Conservation (phyloP, 2,888 invertebrate species). For the Dynastes hyllus region DNA sequence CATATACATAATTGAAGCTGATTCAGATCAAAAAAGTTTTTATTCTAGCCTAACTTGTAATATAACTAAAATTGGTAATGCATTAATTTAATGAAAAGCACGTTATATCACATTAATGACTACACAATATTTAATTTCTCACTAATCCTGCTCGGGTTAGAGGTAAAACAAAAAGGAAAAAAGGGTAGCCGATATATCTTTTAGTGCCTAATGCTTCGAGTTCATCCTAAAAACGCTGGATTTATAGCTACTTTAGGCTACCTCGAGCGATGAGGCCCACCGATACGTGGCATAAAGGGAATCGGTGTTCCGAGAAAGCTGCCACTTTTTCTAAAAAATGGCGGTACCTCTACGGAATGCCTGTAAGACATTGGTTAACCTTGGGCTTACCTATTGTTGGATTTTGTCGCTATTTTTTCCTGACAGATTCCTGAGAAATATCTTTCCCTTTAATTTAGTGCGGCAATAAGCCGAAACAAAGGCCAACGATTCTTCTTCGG, state of each 20-base stretch:
- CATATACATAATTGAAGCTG: too few species aligned
- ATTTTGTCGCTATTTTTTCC: conserved; percentile 51
- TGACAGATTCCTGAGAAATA: conserved; percentile 38
- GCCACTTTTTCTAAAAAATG: conserved; percentile 63
- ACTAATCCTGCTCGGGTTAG: too few species aligned
- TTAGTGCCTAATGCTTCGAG: too few species aligned
- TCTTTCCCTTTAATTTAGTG: conserved; percentile 39
- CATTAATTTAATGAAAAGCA: too few species aligned
- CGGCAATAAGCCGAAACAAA: conserved; percentile 41
- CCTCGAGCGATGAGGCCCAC: conserved; percentile 57
- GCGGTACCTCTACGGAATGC: conserved; percentile 61
- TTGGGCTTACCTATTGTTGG: conserved; percentile 53
- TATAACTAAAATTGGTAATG: too few species aligned
- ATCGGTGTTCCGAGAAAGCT: conserved; percentile 61
- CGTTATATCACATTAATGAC: too few species aligned
- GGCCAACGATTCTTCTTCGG: conserved; percentile 34
- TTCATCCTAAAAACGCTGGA: conserved; percentile 63
- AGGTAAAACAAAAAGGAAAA: too few species aligned
- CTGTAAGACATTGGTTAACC: conserved; percentile 54
- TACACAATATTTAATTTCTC: too few species aligned
- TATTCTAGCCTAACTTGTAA: too few species aligned
- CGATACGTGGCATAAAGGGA: conserved; percentile 25
- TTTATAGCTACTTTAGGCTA: conserved; percentile 64
- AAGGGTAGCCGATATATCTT: too few species aligned
- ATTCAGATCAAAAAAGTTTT: too few species aligned